Evolutionary conservation across 2,888 invertebrate species (phyloP).

Genomic region (Amphipyra berbera): DNA sequence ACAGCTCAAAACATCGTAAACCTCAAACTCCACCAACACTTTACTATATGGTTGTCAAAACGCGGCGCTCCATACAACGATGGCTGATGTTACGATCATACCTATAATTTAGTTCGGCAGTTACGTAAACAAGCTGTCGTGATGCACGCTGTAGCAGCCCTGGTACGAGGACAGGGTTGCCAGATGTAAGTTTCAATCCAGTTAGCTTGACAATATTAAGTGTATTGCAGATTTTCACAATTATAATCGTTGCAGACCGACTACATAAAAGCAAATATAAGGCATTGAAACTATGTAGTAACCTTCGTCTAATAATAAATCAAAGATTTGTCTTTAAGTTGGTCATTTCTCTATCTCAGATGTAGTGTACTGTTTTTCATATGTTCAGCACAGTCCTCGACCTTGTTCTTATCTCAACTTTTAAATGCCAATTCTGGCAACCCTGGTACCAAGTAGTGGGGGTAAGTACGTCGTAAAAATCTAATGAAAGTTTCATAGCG

Average conservation of each 20-base stretch:
- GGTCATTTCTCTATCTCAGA: no score
- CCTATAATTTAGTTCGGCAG: conserved; percentile 53
- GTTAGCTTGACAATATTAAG: no score
- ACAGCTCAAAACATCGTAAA: conserved; percentile 33
- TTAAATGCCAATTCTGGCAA: conserved; percentile 1
- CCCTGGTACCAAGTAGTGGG: conserved; percentile 22
- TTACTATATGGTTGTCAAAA: conserved; percentile 26
- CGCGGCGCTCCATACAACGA: conserved; percentile 1
- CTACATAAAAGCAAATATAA: no score
- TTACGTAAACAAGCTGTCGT: conserved; percentile 37
- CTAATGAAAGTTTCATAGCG: conserved; percentile 62
- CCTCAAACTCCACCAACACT: conserved; percentile 1
- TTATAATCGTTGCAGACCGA: no score
- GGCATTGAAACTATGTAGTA: no score
- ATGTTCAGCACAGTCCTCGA: no score
- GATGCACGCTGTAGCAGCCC: conserved; percentile 18
- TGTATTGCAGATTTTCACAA: no score
- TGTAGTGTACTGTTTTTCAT: no score
- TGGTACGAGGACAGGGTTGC: conserved; percentile 9
- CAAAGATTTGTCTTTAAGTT: no score
- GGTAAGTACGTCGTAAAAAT: conserved; percentile 55
- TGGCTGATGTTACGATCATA: conserved; percentile 36
- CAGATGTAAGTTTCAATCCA: background rate
- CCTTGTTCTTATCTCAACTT: no score
- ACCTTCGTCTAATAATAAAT: no score